Evolutionary conservation across 2,797 vertebrate genomes (phyloP).

Genomic region (Menidia menidia): DNA sequence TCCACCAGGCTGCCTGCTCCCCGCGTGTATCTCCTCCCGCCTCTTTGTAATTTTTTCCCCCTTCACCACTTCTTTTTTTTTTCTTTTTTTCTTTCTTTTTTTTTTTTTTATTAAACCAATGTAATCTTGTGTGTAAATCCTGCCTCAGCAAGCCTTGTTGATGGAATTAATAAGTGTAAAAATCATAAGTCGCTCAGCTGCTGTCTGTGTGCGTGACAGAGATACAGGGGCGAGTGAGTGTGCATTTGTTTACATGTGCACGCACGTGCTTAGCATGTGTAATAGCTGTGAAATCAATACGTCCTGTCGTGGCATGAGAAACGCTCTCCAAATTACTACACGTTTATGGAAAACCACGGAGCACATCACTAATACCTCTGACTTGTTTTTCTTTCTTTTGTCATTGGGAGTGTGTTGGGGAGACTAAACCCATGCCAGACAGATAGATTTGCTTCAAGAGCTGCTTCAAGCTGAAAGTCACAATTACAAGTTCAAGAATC

Average conservation of each 20-base stretch:
- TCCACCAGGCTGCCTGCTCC: constrained; percentile 66
- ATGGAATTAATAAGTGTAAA: constrained; percentile 81
- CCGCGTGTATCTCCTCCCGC: constrained; percentile 44
- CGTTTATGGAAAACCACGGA: constrained; percentile 68
- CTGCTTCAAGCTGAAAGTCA: constrained; percentile 60
- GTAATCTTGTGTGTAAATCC: constrained; percentile 83
- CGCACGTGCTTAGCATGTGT: constrained; percentile 70
- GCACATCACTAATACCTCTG: constrained; percentile 71
- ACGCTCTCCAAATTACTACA: constrained; percentile 63
- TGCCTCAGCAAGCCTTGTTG: constrained; percentile 76
- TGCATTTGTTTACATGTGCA: constrained; percentile 72
- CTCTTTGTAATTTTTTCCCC: constrained; percentile 56
- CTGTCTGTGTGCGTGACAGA: constrained; percentile 48
- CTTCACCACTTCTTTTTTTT: constrained; percentile 35
- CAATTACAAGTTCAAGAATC: constrained; percentile 77
- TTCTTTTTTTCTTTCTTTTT: background rate
- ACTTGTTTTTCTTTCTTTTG: constrained; percentile 64
- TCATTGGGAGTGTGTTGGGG: constrained; percentile 57
- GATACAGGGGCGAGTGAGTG: constrained; percentile 30
- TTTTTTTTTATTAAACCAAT: constrained; percentile 69
- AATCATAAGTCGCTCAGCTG: constrained; percentile 73
- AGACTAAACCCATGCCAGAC: constrained; percentile 75
- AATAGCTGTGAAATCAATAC: constrained; percentile 81
- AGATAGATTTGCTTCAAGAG: constrained; percentile 72
- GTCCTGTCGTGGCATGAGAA: constrained; percentile 67